Base-by-base conservation (phyloP, 1,140 invertebrate genomes). In the Sinonovacula constricta region DNA sequence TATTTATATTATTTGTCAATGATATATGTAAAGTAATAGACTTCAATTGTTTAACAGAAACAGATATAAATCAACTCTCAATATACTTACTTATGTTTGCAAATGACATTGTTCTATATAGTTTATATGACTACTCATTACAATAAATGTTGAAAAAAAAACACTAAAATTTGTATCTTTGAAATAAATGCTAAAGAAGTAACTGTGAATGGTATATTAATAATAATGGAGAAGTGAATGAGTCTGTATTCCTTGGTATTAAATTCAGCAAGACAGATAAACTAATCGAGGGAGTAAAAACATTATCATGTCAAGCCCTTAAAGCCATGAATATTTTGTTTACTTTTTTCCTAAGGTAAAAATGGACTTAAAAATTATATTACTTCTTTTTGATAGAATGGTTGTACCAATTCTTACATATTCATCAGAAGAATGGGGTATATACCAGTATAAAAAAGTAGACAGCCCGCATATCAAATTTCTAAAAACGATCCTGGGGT, bases 1-100 rank as follows among this genome's bases (percentile, higher is more conserved):
- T 76, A 18, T 76, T 76, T 54, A 53, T 62, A 7, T 31, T 66
- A 45, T 76, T 67, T 67, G 28, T 76, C 12, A 57, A 76, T 57
- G 59, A 76, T 34, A 66, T 76, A 53, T 24, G 30, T 39, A 3
- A 63, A 15, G 14, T 30, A 18, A 39, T 76, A 7, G 72, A 76
- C 12, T 12, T 26, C 3, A 36, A 49, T 18, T 33, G 26, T 51
- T 45, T 69, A 26, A 59, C 68, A n/a, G 66, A 67, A 24, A 69
- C 36, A 34, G 34, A 70, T 31, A 15, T 79, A n/a, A 30, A 22
- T 57, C 24, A 31, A 7, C 15, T n/a, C 1, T 70, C 59, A 34
- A 18, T 62, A 12, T 51, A 63, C 5, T 4, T 79, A 3, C 30
- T 70, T 10, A 15, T 79, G n/a, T 79, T 79, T 69, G 66, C 56